Base-by-base conservation (phyloP, 1,140 invertebrate genomes). In the Dendrolimus punctatus region DNA sequence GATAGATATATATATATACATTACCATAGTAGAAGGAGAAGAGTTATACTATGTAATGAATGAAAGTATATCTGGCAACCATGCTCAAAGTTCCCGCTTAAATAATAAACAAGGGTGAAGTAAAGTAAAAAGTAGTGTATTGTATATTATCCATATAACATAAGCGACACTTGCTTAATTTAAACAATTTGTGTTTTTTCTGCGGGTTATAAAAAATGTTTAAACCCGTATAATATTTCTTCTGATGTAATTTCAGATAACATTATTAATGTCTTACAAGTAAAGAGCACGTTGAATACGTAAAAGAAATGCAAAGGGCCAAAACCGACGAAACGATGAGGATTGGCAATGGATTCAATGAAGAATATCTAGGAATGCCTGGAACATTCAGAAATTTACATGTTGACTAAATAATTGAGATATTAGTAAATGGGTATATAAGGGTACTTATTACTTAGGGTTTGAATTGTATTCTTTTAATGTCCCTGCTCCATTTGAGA, bases 301-400 rank as follows among this genome's bases (percentile, higher is more conserved):
- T 55, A 40, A 65, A 61, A 53, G 53, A 39, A 39, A 51, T 46
- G 47, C 48, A 64, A 40, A 51, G 55, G 46, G 47, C 57, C 43
- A 50, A 55, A 52, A 68, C 68, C 1, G 64, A 73, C 44, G 68
- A 73, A 62, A 60, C 62, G 8, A 56, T 54, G 6, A 51, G 71
- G 8, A 47, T 49, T 6, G 45, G 55, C 2, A 50, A 55, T 8
- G 74, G 70, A 49, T 71, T 67, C 23, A 66, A 68, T 8, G 73
- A 73, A 52, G 65, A 75, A 44, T 68, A 71, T 9, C 61, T 66
- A 38, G 66, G 68, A 46, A 58, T 66, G 48, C 63, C 68, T 6
- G 71, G 72, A 0, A 72, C 68, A 6, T 78, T 78, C 46, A 75
- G 68, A 38, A 72, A 58, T 41, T 58, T 78, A 42, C 57, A 56